phyloP scores from a whole-genome alignment of 2,888 invertebrate genomes.

The Zhengitettix transpicula region DNA sequence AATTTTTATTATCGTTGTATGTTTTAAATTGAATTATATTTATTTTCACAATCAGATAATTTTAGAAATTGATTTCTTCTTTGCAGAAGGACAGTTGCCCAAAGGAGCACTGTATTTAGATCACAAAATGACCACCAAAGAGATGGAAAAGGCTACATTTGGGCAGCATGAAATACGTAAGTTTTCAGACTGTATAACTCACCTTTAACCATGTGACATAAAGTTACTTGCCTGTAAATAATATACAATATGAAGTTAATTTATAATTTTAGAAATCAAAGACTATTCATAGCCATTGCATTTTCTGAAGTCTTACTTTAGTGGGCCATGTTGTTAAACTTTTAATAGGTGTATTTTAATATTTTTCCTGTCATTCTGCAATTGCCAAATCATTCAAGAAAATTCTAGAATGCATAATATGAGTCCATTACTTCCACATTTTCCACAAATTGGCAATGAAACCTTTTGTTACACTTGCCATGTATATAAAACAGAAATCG shows the following conservation, averaged over 20 bases:
- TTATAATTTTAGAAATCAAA: neutral
- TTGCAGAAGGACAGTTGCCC: slow-evolving; percentile 66
- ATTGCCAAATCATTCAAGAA: no score
- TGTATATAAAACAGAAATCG: no score
- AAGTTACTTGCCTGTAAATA: neutral
- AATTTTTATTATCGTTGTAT: no score
- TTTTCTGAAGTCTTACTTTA: neutral
- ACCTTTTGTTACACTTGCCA: no score
- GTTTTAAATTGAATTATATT: no score
- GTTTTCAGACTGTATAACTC: slow-evolving; percentile 15
- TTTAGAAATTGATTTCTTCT: slow-evolving; percentile 7
- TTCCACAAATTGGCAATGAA: no score
- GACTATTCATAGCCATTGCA: neutral
- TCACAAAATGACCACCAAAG: slow-evolving; percentile 25
- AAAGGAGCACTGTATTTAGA: slow-evolving; percentile 59
- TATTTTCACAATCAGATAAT: no score
- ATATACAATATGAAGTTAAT: neutral
- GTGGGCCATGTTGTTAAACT: neutral
- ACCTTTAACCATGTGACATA: slow-evolving; percentile 2
- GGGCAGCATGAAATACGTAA: slow-evolving; percentile 45
- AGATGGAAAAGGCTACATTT: slow-evolving; percentile 27
- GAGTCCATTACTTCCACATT: no score
- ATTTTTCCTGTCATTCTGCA: neutral
- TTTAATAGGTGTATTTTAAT: no score
- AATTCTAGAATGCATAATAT: no score